Evolutionary conservation across 2,888 invertebrate species (phyloP).

Genomic region (Yponomeuta cagnagella): DNA sequence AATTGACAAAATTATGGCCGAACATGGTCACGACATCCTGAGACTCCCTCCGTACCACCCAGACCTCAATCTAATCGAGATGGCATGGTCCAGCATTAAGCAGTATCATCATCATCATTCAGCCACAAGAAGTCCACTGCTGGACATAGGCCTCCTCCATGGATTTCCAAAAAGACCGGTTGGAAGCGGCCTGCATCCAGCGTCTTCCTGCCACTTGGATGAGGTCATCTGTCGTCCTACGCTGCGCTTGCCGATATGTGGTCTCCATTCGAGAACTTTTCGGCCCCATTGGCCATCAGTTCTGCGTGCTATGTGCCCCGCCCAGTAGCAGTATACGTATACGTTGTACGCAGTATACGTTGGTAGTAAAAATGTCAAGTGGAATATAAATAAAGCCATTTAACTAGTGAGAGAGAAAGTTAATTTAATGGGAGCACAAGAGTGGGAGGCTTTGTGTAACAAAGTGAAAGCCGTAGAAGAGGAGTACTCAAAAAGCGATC

Average conservation of each 20-base stretch:
- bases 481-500: constrained; percentile 22
- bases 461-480: constrained; percentile 22
- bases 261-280: no score
- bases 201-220: no score
- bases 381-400: constrained; percentile 13
- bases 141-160: no score
- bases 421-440: constrained; percentile 17
- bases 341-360: constrained; percentile 1
- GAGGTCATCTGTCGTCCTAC: no score
- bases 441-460: constrained; percentile 19
- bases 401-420: constrained; percentile 13
- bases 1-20: constrained; percentile 13
- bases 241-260: no score
- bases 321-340: no score
- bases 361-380: constrained; percentile 12
- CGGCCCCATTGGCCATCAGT: no score
- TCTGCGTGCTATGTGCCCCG: no score
- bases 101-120: no score
- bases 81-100: constrained; percentile 15
- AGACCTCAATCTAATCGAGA: constrained; percentile 14
- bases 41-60: constrained; percentile 16
- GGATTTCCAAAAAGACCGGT: no score
- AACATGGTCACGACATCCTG: constrained; percentile 11
- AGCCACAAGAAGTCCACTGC: no score
- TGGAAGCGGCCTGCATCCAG: no score